Base-by-base conservation (phyloP, 2,113 vertebrate genomes). In the Cryptoleucopteryx plumbea region DNA sequence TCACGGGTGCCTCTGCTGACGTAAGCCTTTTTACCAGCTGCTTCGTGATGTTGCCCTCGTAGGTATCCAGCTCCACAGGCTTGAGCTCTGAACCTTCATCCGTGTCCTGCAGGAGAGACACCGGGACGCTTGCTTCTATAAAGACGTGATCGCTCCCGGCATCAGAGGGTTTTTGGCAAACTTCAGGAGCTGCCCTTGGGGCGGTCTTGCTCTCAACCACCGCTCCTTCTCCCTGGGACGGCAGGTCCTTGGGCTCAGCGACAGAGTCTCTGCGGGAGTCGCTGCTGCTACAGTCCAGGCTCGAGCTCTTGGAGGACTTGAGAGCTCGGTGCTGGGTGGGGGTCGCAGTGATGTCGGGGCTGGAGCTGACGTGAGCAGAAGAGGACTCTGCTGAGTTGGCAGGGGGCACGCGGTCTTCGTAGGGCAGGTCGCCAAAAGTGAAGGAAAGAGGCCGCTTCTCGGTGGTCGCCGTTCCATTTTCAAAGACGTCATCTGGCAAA, bases 11-110 rank as follows among this genome's bases (percentile, higher is more conserved):
- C 75, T 99, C 99, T 2, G 98, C 96, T 3, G 99, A 99, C 0
- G 99, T 99, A 42, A 99, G 98, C 96, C 99, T 99, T 97, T 98
- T 99, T 53, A 99, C 99, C 29, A 99, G 98, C 97, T 99, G 99
- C 94, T 99, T 98, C 0, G 99, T 99, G 96, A 99, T 97, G 96
- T 99, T 99, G 32, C 99, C 99, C 90, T 99, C 99, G 45, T 98
- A 99, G 13, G 98, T 97, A 96, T 99, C 99, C 97, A 99, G 98
- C 82, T 99, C 99, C 96, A 99, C 99, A 0, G 99, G 99, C 95
- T 99, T 99, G 48, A 99, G 98, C 85, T 99, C 99, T 3, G 98
- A 98, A 7, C 98, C 92, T 75, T 99, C 99, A 10, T 99, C 98
- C 0, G 98, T 97, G 67, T 98, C 98, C 66, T 96, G 98, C 73